Evolutionary conservation across 2,888 invertebrate species (phyloP).

Genomic region (Acanthosepion lycidas): DNA sequence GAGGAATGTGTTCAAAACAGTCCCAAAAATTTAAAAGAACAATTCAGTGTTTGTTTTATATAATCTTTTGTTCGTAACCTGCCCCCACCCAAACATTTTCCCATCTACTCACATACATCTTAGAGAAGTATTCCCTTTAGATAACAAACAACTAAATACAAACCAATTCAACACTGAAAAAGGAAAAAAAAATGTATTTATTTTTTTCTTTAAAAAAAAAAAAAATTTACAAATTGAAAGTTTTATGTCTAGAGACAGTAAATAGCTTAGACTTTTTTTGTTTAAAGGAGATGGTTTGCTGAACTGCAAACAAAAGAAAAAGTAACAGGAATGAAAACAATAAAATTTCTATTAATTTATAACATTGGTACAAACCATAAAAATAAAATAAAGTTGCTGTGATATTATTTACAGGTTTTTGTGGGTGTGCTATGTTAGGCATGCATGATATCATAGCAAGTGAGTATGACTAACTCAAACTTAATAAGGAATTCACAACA

Average conservation of each 20-base stretch:
- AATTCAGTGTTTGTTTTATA: neutral
- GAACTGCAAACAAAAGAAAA: neutral
- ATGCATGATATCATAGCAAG: too few species aligned
- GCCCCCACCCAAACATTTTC: neutral
- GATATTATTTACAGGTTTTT: too few species aligned
- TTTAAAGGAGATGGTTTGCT: neutral
- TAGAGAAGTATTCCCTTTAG: neutral
- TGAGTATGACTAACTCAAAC: too few species aligned
- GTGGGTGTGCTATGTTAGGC: too few species aligned
- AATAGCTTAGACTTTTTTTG: neutral
- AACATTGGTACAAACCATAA: too few species aligned
- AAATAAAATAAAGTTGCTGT: too few species aligned
- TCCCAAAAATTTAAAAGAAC: neutral
- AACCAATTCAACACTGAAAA: slow-evolving; percentile 14
- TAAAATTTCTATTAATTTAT: neutral
- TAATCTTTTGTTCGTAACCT: neutral
- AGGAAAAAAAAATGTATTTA: neutral
- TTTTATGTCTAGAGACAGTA: neutral
- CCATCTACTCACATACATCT: neutral
- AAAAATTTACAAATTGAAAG: neutral
- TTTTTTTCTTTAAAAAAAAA: neutral
- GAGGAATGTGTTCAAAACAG: neutral
- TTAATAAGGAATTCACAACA: too few species aligned
- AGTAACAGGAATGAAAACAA: neutral
- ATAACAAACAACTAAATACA: neutral